Percentiles rank a stretch among this genome's conserved stretches.
These are phyloP conservation scores for Nannobrachium achirus DNA, from an alignment of 2,113 vertebrate genomes.

Conservation along the genomic window DNA sequence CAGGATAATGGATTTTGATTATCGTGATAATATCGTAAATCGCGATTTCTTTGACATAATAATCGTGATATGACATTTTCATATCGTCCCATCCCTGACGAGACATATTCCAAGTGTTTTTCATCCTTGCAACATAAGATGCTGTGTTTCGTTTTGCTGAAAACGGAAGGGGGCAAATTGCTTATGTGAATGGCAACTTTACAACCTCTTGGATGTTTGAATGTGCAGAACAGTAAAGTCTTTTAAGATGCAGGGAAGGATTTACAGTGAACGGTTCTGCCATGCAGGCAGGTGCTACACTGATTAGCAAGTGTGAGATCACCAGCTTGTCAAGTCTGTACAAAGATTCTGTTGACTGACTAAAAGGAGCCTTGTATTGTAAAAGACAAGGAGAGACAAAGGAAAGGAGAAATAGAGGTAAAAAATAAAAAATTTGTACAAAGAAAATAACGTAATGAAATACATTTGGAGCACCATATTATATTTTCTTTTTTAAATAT, in stretches of 20 bases:
- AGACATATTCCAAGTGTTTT: too few relatives aligned
- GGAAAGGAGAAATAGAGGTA: constrained; percentile 5
- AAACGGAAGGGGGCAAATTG: neutral
- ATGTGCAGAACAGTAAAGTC: constrained; percentile 16
- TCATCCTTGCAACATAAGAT: neutral
- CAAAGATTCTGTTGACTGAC: constrained; percentile 41
- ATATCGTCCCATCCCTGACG: too few relatives aligned
- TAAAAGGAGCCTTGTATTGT: constrained; percentile 63
- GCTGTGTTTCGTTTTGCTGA: neutral
- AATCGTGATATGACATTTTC: too few relatives aligned
- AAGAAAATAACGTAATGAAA: too few relatives aligned
- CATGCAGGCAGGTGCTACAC: constrained; percentile 31
- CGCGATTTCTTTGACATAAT: too few relatives aligned
- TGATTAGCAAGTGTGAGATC: constrained; percentile 62
- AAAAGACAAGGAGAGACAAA: constrained; percentile 45
- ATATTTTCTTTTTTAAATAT: too few relatives aligned
- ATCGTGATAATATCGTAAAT: too few relatives aligned
- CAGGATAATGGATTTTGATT: too few relatives aligned
- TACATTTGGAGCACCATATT: too few relatives aligned
- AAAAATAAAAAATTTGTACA: too few relatives aligned
- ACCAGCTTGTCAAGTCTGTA: constrained; percentile 51
- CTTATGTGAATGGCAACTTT: neutral
- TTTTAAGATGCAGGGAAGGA: constrained; percentile 42
- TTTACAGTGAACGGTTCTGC: constrained; percentile 28
- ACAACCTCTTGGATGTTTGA: constrained; percentile 1